Conservation (phyloP, 2,888 invertebrate genomes). For the Zelleria hepariella region DNA sequence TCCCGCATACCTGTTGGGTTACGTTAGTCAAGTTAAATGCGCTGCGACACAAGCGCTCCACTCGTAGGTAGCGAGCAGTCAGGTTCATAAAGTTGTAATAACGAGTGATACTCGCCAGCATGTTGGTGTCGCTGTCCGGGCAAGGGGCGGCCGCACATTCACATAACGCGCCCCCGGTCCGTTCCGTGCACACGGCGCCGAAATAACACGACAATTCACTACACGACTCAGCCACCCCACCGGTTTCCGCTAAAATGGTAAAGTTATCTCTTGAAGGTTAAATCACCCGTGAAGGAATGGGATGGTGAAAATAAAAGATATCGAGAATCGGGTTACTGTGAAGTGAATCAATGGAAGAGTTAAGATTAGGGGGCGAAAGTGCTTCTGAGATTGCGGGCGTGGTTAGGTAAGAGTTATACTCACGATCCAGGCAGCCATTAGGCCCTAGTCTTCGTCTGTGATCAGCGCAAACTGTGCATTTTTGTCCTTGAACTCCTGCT, state of each 20-base stretch:
- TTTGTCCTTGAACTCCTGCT: conserved; percentile 86
- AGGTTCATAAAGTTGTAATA: not conserved
- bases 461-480: conserved; percentile 86
- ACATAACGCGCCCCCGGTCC: conserved; percentile 80
- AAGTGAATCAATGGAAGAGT: not conserved
- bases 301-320: not conserved
- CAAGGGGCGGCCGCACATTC: conserved; percentile 77
- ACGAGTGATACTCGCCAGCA: conserved; percentile 44
- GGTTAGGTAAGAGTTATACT: conserved; percentile 21
- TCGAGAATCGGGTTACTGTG: not conserved
- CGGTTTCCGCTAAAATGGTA: conserved; percentile 70
- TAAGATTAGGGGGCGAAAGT: not conserved
- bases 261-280: conserved; percentile 1
- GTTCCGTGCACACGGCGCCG: conserved; percentile 85
- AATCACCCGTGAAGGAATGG: not conserved
- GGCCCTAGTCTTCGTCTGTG: conserved; percentile 83
- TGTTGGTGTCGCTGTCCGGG: conserved; percentile 57
- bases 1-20: conserved; percentile 76
- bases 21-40: not conserved
- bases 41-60: not conserved
- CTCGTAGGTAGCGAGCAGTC: not conserved
- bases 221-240: conserved; percentile 78
- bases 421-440: conserved; percentile 72
- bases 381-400: not conserved
- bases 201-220: conserved; percentile 84